These are phyloP conservation scores for Lacerta bilineata DNA, from an alignment of 2,797 vertebrate genomes.

Conservation along the genomic window DNA sequence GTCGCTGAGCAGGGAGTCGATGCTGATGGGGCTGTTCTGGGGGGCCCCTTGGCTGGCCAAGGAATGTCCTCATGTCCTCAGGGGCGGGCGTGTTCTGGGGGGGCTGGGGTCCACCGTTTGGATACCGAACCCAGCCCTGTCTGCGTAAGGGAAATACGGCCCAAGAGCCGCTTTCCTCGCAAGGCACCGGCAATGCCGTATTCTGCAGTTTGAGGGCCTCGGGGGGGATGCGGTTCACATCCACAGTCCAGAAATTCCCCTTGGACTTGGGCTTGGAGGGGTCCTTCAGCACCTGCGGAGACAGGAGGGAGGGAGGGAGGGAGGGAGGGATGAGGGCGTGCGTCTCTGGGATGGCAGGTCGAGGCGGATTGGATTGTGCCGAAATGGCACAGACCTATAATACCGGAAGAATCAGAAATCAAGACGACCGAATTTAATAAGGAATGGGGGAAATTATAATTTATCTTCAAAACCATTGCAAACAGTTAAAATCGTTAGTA, in stretches of 20 bases:
- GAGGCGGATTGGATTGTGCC: too few relatives aligned
- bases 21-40: slow-evolving; percentile 87
- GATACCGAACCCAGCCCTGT: too few relatives aligned
- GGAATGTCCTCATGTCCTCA: neutral
- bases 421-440: too few relatives aligned
- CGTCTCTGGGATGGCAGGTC: too few relatives aligned
- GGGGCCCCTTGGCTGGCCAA: slow-evolving; percentile 33
- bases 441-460: too few relatives aligned
- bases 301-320: slow-evolving; percentile 14
- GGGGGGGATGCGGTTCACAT: slow-evolving; percentile 85
- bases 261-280: slow-evolving; percentile 91
- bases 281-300: slow-evolving; percentile 89
- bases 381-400: too few relatives aligned
- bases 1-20: slow-evolving; percentile 87
- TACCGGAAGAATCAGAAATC: too few relatives aligned
- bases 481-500: too few relatives aligned
- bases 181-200: slow-evolving; percentile 90
- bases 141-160: too few relatives aligned
- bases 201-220: slow-evolving; percentile 92
- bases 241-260: slow-evolving; percentile 92
- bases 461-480: too few relatives aligned
- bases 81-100: slow-evolving; percentile 43
- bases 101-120: slow-evolving; percentile 58
- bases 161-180: too few relatives aligned
- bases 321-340: too few relatives aligned